A percentile compares a stretch with the other conserved stretches of the same genome.
Conservation (phyloP, 2,888 invertebrate genomes). For the Mythimna albipuncta region DNA sequence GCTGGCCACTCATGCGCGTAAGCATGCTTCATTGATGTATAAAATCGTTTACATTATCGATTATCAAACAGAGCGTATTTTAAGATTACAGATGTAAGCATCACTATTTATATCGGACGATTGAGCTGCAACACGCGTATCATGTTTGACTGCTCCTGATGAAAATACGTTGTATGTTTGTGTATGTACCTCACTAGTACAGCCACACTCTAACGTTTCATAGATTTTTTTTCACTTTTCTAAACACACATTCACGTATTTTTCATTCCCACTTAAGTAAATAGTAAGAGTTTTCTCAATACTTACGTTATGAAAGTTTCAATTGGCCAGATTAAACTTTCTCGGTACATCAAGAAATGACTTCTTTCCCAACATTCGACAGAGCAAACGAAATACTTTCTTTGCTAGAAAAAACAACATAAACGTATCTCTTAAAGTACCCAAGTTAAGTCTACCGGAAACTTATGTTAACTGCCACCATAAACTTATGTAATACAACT, state of each 20-base stretch:
- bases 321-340: conserved; percentile 21
- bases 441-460: conserved; percentile 51
- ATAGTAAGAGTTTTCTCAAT: conserved; percentile 19
- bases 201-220: conserved; percentile 32
- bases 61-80: conserved; percentile 76
- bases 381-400: conserved; percentile 17
- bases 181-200: conserved; percentile 42
- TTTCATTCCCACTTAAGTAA: conserved; percentile 31
- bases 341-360: conserved; percentile 18
- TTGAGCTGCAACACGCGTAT: conserved; percentile 73
- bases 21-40: conserved; percentile 73
- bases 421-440: conserved; percentile 50
- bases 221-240: conserved; percentile 51
- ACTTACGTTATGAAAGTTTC: conserved; percentile 9
- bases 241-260: conserved; percentile 26
- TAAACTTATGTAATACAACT: conserved; percentile 47
- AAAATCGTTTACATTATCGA: conserved; percentile 78
- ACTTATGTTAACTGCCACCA: conserved; percentile 52
- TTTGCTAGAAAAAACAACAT: conserved; percentile 47
- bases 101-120: conserved; percentile 72
- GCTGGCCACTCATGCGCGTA: conserved; percentile 64
- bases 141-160: conserved; percentile 70
- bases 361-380: conserved; percentile 21
- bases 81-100: conserved; percentile 74
- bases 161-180: conserved; percentile 64